Evolutionary conservation across 2,113 vertebrate genomes (phyloP).

Genomic region (Myotis brandtii): DNA sequence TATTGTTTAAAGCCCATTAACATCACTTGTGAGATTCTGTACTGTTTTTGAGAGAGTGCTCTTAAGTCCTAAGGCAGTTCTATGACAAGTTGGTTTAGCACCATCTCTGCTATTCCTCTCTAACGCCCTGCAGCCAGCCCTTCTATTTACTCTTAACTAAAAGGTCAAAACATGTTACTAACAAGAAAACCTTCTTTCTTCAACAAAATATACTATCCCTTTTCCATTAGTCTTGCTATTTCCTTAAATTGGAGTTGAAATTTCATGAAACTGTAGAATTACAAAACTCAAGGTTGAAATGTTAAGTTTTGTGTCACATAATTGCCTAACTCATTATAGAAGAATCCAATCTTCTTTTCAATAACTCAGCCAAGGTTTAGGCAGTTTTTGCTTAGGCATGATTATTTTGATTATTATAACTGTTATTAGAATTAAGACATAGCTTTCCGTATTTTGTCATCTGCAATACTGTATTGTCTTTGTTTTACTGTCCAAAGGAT

Average conservation of each 20-base stretch:
- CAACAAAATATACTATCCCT: neutral
- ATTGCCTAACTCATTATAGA: neutral
- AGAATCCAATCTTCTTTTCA: neutral
- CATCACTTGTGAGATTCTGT: neutral
- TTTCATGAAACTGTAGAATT: conserved; percentile 19
- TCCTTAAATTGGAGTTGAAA: neutral
- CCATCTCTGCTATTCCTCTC: neutral
- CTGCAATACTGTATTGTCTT: neutral
- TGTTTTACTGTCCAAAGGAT: neutral
- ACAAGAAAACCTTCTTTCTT: neutral
- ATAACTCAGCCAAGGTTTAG: neutral
- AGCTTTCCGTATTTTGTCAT: neutral
- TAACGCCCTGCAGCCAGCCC: neutral
- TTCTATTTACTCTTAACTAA: neutral
- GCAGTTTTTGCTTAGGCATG: neutral
- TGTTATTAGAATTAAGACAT: conserved; percentile 3
- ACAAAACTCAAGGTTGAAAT: neutral
- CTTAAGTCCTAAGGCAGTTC: neutral
- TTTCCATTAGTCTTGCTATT: neutral
- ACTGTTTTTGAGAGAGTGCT: neutral
- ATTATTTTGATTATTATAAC: conserved; percentile 12
- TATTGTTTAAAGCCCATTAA: neutral
- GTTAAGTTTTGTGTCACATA: neutral
- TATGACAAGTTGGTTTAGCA: neutral
- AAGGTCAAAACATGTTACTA: neutral